Conservation (phyloP, 2,888 invertebrate genomes). For the Caenorhabditis parvicauda region DNA sequence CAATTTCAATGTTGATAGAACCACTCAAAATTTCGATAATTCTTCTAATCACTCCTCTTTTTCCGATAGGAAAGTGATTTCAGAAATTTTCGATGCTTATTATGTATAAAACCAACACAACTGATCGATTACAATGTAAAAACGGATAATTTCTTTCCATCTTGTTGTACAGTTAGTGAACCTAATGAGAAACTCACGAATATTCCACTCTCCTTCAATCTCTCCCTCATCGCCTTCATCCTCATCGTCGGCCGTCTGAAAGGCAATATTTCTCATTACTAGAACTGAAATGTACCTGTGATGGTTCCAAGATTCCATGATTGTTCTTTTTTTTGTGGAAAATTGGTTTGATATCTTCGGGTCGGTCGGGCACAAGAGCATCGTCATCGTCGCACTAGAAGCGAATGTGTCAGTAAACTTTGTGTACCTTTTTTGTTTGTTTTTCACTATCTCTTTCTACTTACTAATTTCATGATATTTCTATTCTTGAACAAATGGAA, state of each 20-base stretch:
- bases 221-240: conserved; percentile 76
- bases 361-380: conserved; percentile 91
- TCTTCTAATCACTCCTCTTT: background rate
- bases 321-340: conserved; percentile 74
- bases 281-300: too few species aligned
- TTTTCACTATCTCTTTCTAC: too few species aligned
- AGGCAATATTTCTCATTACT: background rate
- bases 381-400: conserved; percentile 88
- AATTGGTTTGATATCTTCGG: conserved; percentile 91
- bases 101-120: too few species aligned
- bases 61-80: background rate
- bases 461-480: too few species aligned
- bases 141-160: too few species aligned
- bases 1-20: conserved; percentile 1
- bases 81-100: too few species aligned
- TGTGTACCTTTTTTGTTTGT: too few species aligned
- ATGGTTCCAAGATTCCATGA: conserved; percentile 14
- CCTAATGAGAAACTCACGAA: too few species aligned
- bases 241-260: conserved; percentile 59
- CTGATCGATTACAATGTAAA: too few species aligned
- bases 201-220: conserved; percentile 93
- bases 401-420: too few species aligned
- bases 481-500: too few species aligned
- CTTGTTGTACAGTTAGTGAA: too few species aligned
- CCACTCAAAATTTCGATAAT: background rate